Evolutionary conservation across 1,140 invertebrate species (phyloP), one percentile per base, ranked within the genome.

Genomic region (Nephila pilipes): DNA sequence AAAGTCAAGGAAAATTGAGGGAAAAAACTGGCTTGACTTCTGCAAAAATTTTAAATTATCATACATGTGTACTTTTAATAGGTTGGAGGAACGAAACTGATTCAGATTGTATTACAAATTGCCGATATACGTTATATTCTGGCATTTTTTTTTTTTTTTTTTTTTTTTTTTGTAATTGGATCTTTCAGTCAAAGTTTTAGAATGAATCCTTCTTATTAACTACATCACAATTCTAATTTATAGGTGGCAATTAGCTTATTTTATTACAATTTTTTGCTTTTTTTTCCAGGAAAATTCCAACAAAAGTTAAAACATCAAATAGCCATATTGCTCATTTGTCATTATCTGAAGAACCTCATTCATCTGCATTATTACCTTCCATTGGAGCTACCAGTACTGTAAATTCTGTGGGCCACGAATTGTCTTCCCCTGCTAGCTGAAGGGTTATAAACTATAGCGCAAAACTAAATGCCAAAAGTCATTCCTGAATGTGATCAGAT

Each of bases 381-480:
- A 81, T 75, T 93, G 92, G 92, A 89, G 75, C 92, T 89, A 89
- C 92, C 79, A 89, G 85, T 93, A 46, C 83, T 89, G 4, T 58
- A 63, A 79, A 87, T 81, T 81, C 92, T 29, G 60, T 85, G 75
- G 92, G 92, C 80, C 92, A 93, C 89, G 92, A 93, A 93, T 69
- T 93, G 92, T 93, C 92, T 93, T 93, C 85, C 87, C 92, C 92
- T 63, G 85, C 92, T 93, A 93, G 92, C 79, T 93, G 92, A 93
- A 93, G 65, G 65, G 55, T 87, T 55, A n/a, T n/a, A 83, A 85
- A 89, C 60, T 81, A 65, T 88, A 93, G 92, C 92, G 87, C 65
- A 88, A 92, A 83, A 80, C 57, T 81, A 93, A 93, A 80, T 88
- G 92, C 92, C 92, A 93, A 93, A 89, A 88, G 87, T 89, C 92